phyloP scores from a whole-genome alignment of 2,113 vertebrate species.

The Cygnus buccinator region DNA sequence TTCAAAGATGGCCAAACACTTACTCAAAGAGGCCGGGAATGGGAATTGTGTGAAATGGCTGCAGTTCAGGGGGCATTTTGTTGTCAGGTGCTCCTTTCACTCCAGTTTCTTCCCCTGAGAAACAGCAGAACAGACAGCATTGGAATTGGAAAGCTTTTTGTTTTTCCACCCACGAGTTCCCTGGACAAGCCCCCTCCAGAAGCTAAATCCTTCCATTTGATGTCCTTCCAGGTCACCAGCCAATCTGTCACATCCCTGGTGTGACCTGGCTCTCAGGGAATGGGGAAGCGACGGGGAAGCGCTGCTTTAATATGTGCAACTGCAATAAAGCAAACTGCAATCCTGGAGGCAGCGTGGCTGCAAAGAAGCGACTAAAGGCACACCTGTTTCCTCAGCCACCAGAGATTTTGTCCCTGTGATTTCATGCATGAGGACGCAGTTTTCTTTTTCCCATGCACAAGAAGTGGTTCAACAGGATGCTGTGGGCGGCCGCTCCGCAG shows the following conservation, averaged over 20 bases:
- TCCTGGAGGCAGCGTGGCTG: neutral
- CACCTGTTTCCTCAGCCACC: neutral
- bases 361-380: neutral
- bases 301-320: neutral
- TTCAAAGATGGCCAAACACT: neutral
- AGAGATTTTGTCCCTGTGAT: neutral
- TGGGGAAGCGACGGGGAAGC: neutral
- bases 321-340: rapidly evolving
- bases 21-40: neutral
- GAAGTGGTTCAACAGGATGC: neutral
- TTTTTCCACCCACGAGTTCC: neutral
- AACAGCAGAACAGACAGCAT: neutral
- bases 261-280: neutral
- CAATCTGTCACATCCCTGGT: neutral
- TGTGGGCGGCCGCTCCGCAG: rapidly evolving
- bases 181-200: neutral
- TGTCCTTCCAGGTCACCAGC: neutral
- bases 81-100: neutral
- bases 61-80: neutral
- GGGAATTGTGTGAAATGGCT: neutral
- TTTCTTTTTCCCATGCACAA: neutral
- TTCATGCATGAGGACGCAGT: neutral
- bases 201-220: constrained; percentile 20
- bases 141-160: constrained; percentile 11
- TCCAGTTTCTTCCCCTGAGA: neutral